These are phyloP conservation scores for Hydrozoanthus tunicans DNA, from an alignment of 64 coral and sea anemone genomes.

Conservation along the genomic window DNA sequence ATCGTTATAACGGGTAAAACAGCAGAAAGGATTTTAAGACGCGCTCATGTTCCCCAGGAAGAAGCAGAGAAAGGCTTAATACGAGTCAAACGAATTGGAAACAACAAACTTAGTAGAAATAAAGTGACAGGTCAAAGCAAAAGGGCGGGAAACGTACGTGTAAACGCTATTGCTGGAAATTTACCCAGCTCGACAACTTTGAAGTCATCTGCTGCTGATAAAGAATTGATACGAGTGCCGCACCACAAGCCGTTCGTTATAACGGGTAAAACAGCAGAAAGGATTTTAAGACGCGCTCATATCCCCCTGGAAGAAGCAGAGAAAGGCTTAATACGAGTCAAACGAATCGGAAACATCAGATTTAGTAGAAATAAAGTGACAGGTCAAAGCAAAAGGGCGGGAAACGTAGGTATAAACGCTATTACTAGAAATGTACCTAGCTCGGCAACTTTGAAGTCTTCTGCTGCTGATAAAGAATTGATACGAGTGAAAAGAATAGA, in stretches of 20 bases:
- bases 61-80: slow-evolving; percentile 14
- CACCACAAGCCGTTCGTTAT: not conserved
- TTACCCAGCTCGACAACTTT: not conserved
- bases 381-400: not conserved
- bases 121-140: not conserved
- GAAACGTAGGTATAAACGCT: no score
- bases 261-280: no score
- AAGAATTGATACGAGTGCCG: not conserved
- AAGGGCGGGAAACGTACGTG: no score
- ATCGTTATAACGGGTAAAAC: slow-evolving; percentile 34
- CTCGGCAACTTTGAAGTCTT: not conserved
- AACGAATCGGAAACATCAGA: not conserved
- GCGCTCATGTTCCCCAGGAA: not conserved
- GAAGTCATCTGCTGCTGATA: not conserved
- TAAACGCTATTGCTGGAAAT: no score
- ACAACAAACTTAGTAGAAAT: not conserved
- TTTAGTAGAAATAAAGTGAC: not conserved
- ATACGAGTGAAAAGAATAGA: slow-evolving; percentile 41
- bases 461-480: slow-evolving; percentile 43
- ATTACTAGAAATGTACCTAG: not conserved
- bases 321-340: not conserved
- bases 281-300: not conserved
- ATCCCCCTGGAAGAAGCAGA: slow-evolving; percentile 10
- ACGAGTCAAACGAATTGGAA: not conserved
- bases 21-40: not conserved